Percentiles rank a stretch among this genome's conserved stretches.
Conservation (phyloP, 2,797 vertebrate species). For the Cyprinella venusta region DNA sequence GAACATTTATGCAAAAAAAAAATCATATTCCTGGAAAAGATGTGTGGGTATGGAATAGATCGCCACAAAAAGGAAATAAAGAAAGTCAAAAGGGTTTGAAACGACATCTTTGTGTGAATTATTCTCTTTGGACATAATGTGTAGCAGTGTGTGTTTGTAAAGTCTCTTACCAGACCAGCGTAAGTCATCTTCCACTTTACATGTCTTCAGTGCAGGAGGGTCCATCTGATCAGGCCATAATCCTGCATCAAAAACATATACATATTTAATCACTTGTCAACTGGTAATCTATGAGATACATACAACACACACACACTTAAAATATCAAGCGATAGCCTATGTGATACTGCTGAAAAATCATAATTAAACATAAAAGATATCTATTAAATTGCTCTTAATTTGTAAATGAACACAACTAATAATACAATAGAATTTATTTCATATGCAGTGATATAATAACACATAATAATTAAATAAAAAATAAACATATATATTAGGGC, state of each 20-base stretch:
- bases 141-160: background rate
- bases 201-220: conserved; percentile 77
- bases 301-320: background rate
- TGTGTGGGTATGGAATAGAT: background rate
- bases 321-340: background rate
- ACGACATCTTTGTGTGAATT: background rate
- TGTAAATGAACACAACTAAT: background rate
- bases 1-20: background rate
- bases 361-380: background rate
- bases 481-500: too few relatives aligned
- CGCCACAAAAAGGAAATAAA: background rate
- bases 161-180: conserved; percentile 80
- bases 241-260: conserved; percentile 63
- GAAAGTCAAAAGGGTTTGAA: background rate
- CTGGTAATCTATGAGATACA: background rate
- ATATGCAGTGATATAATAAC: background rate
- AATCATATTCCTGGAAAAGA: background rate
- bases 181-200: conserved; percentile 84
- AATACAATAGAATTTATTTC: background rate
- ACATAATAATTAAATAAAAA: background rate
- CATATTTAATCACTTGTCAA: conserved; percentile 26
- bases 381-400: background rate
- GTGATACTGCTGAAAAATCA: background rate
- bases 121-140: background rate
- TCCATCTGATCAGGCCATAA: conserved; percentile 84